A percentile compares a stretch with the other conserved stretches of the same genome.
phyloP scores from a whole-genome alignment of 2,888 invertebrate genomes.

The Yponomeuta plumbellus region DNA sequence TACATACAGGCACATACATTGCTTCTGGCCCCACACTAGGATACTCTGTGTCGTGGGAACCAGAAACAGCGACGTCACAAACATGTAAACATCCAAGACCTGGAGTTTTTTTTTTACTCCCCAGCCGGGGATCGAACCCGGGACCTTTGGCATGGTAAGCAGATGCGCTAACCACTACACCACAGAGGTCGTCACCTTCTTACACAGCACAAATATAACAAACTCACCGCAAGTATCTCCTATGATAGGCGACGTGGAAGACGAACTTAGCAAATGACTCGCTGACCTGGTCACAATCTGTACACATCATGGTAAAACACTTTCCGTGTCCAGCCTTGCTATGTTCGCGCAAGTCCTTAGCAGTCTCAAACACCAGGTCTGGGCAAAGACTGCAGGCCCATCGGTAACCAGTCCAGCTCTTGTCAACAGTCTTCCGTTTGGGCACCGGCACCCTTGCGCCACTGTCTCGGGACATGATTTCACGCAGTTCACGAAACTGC shows the following conservation, averaged over 20 bases:
- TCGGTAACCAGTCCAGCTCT: constrained; percentile 16
- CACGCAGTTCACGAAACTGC: background rate
- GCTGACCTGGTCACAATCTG: constrained; percentile 75
- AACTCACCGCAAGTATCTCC: constrained; percentile 58
- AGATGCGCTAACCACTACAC: too few relatives aligned
- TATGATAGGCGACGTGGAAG: constrained; percentile 72
- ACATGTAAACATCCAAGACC: too few relatives aligned
- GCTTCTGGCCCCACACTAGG: too few relatives aligned
- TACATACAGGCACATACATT: too few relatives aligned
- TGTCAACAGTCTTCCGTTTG: background rate
- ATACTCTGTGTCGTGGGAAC: too few relatives aligned
- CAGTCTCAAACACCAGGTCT: background rate
- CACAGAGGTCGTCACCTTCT: too few relatives aligned
- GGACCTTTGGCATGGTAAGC: too few relatives aligned
- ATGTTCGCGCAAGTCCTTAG: constrained; percentile 57
- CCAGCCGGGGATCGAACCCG: too few relatives aligned
- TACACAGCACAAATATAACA: background rate
- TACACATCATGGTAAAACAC: constrained; percentile 70
- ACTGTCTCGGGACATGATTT: background rate
- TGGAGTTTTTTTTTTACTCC: too few relatives aligned
- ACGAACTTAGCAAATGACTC: constrained; percentile 74
- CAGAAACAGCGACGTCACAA: too few relatives aligned
- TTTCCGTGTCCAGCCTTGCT: constrained; percentile 68
- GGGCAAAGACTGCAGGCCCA: constrained; percentile 16
- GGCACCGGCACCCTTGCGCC: background rate